Conservation (phyloP, 2,113 vertebrate genomes). For the Nothocercus nigrocapillus region DNA sequence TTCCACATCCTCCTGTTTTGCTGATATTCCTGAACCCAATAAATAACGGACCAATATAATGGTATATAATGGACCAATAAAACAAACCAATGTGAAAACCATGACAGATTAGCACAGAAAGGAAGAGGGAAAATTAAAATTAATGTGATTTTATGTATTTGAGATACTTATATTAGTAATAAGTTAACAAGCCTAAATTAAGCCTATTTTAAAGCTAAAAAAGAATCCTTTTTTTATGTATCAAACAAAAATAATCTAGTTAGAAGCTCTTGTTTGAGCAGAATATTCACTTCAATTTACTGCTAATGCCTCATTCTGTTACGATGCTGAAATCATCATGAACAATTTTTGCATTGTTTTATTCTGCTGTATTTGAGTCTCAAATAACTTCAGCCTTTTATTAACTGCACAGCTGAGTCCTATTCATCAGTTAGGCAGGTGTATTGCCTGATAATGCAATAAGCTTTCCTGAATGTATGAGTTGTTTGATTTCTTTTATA, state of each 20-base stretch:
- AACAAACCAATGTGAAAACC: background rate
- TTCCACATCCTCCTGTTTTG: background rate
- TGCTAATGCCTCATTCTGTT: slow-evolving; percentile 42
- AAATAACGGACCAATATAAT: background rate
- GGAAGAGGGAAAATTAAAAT: background rate
- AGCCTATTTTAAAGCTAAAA: background rate
- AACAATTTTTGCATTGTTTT: slow-evolving; percentile 62
- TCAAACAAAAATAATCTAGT: background rate
- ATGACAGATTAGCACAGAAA: too few relatives aligned
- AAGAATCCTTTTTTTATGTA: background rate
- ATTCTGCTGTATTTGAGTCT: slow-evolving; percentile 52
- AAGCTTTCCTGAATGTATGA: slow-evolving; percentile 75
- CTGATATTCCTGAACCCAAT: background rate
- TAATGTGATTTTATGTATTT: background rate
- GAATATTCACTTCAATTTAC: slow-evolving; percentile 1
- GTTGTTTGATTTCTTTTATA: slow-evolving; percentile 80
- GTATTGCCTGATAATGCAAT: slow-evolving; percentile 81
- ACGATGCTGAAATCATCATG: slow-evolving; percentile 33
- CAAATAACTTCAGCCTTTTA: slow-evolving; percentile 79
- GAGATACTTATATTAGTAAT: background rate
- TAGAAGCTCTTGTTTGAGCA: background rate
- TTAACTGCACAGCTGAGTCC: slow-evolving; percentile 79
- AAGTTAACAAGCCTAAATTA: background rate
- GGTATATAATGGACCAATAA: too few relatives aligned
- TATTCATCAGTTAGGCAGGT: slow-evolving; percentile 83